Evolutionary conservation across 2,888 invertebrate species (phyloP), one percentile per base, ranked within the genome.

Genomic region (Leptopilina drosophilae): DNA sequence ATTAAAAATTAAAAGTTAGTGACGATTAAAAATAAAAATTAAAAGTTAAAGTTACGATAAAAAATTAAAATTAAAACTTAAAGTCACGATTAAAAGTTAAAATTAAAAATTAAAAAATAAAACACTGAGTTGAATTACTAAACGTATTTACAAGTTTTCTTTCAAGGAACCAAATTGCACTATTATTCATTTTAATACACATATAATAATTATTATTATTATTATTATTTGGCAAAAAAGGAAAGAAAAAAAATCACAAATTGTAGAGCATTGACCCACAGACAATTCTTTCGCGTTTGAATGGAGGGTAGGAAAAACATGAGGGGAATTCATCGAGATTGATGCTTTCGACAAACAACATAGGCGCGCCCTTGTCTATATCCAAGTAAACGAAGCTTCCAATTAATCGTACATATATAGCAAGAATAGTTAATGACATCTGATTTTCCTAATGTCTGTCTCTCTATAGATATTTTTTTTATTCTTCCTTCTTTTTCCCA

Each of bases 261-360:
- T 64, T 64, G 53, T 40, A 40, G 33, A 40, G 56, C 73, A 56
- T 26, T 56, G 73, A 33, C 33, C 40, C 5, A 73, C n/a, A 56
- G 73, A 73, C n/a, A 59, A 73, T 73, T 64, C 33, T 56, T 40
- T 56, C 9, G 9, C 14, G 7, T 56, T 49, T 73, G 40, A 56
- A 26, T 9, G 9, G 66, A 66, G 53, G 73, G 73, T 73, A 59
- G 73, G 42, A 46, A n/a, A 73, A 73, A 40, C 33, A 73, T 33
- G 40, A 59, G 56, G 56, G 64, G 73, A 53, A 59, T 59, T 53
- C 33, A 59, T 59, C 56, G 40, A 73, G 73, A 73, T 56, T 73
- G 56, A 88, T 87, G 87, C 88, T 85, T 83, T 87, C 80, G 84
- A 85, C 85, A 88, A 87, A 88, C 87, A 87, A 82, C 80, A 82